These are phyloP conservation scores for Hedychridium roseum DNA, from an alignment of 2,888 invertebrate species.

Conservation along the genomic window DNA sequence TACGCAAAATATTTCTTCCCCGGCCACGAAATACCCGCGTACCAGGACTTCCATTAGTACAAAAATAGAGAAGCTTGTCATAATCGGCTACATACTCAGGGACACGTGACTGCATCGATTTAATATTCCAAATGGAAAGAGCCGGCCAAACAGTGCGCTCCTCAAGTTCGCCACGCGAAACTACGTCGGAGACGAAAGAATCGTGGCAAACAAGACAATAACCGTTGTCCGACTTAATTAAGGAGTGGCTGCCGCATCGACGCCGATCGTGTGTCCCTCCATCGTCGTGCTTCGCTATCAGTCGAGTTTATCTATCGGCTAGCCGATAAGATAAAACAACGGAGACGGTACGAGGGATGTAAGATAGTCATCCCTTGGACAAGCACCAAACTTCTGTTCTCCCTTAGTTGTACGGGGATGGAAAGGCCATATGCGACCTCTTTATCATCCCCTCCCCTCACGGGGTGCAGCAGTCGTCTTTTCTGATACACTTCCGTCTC, in stretches of 20 bases:
- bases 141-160: no score
- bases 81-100: no score
- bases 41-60: no score
- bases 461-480: not conserved
- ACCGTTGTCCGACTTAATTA: constrained; percentile 53
- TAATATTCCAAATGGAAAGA: no score
- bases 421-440: constrained; percentile 49
- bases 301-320: constrained; percentile 49
- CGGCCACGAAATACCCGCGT: no score
- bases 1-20: no score
- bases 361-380: constrained; percentile 50
- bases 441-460: constrained; percentile 37
- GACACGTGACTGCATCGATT: no score
- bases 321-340: constrained; percentile 52
- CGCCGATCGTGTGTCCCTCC: constrained; percentile 36
- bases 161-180: no score
- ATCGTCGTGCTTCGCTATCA: constrained; percentile 35
- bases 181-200: no score
- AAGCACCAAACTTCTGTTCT: constrained; percentile 37
- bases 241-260: constrained; percentile 53
- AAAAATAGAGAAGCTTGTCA: no score
- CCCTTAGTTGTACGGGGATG: constrained; percentile 36
- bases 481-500: constrained; percentile 5
- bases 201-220: constrained; percentile 41
- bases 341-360: constrained; percentile 19